phyloP scores from a whole-genome alignment of 2,113 vertebrate species.

The Numenius arquata region DNA sequence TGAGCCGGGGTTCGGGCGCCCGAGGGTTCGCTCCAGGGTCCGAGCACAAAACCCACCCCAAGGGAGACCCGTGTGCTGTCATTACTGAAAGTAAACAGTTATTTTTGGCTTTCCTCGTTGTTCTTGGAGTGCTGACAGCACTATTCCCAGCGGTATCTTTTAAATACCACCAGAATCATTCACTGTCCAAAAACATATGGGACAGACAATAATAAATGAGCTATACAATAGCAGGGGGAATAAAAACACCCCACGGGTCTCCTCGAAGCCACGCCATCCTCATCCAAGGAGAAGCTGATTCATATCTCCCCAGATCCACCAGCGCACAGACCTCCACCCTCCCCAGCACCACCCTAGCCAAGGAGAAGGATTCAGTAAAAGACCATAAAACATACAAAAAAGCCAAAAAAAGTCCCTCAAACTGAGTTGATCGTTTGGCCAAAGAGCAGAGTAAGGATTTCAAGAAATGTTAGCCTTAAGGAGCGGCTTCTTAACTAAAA shows the following conservation, averaged over 20 bases:
- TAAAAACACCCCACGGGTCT: not conserved
- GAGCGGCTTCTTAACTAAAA: not conserved
- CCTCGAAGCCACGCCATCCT: not conserved
- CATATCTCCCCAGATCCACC: not conserved
- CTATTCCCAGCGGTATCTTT: constrained; percentile 47
- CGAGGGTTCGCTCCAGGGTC: not conserved
- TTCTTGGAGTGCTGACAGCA: constrained; percentile 60
- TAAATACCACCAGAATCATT: not conserved
- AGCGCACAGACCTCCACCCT: not conserved
- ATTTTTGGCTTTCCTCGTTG: constrained; percentile 41
- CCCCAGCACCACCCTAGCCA: not conserved
- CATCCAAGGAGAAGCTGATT: not conserved
- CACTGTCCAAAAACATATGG: constrained; percentile 21
- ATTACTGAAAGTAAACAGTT: constrained; percentile 41
- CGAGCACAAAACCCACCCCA: not conserved
- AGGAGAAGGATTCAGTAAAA: not conserved
- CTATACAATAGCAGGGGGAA: constrained; percentile 1
- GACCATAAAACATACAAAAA: not conserved
- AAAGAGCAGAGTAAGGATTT: not conserved
- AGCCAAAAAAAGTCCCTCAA: not conserved
- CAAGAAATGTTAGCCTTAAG: not conserved
- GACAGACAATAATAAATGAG: not conserved
- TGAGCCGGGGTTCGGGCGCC: not conserved
- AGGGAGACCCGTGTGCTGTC: constrained; percentile 8
- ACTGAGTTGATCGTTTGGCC: not conserved